Conservation (phyloP, 2,113 vertebrate genomes). For the Calyptommatus sinebrachiatus region DNA sequence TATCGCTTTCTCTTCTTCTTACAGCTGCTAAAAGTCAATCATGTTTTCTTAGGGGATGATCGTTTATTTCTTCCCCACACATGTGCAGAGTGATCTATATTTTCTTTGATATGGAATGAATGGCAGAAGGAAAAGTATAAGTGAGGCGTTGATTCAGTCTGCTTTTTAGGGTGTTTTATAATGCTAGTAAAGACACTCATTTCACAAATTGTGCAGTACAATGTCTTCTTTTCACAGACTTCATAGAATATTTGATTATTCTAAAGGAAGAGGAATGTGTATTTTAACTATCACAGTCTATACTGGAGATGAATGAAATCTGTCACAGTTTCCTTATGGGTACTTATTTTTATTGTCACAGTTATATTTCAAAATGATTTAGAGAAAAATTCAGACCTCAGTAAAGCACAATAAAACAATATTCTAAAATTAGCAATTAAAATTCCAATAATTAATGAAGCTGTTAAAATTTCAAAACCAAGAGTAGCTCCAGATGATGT, state of each 20-base stretch:
- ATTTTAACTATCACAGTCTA: background rate
- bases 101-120: background rate
- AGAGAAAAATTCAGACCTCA: no score
- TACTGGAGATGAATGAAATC: background rate
- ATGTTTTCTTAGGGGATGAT: background rate
- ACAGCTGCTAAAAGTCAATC: slow-evolving; percentile 20
- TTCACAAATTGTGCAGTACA: background rate
- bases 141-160: background rate
- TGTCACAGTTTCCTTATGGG: background rate
- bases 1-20: background rate
- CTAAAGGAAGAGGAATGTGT: background rate
- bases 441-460: no score
- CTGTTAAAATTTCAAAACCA: no score
- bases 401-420: no score
- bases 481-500: no score
- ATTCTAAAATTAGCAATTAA: no score
- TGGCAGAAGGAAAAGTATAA: background rate
- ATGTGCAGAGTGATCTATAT: background rate
- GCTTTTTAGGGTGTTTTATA: background rate
- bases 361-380: no score
- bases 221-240: background rate
- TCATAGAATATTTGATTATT: background rate
- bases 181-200: background rate
- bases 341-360: background rate
- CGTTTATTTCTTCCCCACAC: background rate